phyloP scores from a whole-genome alignment of 2,113 vertebrate genomes.

The Stictonetta naevosa region DNA sequence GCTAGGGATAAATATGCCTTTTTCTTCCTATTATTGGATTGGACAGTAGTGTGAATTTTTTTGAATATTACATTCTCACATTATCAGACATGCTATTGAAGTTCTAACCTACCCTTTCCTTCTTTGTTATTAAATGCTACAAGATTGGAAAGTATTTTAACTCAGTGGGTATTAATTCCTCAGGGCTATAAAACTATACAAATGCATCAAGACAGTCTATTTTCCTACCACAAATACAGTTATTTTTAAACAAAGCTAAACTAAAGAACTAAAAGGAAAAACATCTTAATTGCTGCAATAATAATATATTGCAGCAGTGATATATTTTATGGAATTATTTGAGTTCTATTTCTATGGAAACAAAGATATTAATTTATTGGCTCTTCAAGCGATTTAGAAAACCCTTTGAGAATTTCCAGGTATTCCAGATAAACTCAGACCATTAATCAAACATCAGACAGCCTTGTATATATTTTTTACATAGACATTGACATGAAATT shows the following conservation, averaged over 20 bases:
- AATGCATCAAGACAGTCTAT: background rate
- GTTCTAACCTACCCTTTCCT: background rate
- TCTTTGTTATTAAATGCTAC: background rate
- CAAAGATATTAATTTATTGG: background rate
- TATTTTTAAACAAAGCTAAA: constrained; percentile 15
- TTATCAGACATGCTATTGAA: background rate
- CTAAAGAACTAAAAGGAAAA: background rate
- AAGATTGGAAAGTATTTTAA: background rate
- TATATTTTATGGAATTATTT: background rate
- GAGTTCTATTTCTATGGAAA: background rate
- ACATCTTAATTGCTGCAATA: background rate
- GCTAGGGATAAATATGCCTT: background rate
- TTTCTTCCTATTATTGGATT: background rate
- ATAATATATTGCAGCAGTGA: background rate
- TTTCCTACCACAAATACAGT: background rate
- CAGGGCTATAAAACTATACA: background rate
- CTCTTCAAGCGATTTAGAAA: background rate
- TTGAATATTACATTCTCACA: background rate
- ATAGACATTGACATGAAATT: background rate
- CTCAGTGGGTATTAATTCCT: background rate
- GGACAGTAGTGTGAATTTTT: background rate
- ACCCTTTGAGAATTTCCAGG: background rate
- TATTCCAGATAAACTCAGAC: background rate
- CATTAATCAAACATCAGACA: background rate
- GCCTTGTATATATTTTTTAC: background rate